A percentile compares a stretch with the other conserved stretches of the same genome.
Conservation (phyloP, 2,797 vertebrate species). For the Malacoraja senta region DNA sequence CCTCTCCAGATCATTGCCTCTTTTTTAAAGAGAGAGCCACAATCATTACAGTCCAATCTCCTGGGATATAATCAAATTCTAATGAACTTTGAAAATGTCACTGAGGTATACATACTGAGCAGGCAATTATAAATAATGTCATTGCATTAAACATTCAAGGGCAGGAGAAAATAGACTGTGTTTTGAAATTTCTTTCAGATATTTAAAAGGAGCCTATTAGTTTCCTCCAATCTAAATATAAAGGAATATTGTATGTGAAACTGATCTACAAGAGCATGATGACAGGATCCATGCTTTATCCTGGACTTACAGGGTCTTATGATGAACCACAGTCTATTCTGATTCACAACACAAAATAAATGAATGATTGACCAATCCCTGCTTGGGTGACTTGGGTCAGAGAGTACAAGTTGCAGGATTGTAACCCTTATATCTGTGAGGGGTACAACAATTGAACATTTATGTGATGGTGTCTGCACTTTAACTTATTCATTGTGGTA, state of each 20-base stretch:
- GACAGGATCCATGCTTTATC: not conserved
- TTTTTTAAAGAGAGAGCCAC: not conserved
- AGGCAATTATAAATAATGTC: not conserved
- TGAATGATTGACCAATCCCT: not conserved
- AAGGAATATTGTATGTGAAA: not conserved
- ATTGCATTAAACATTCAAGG: not conserved
- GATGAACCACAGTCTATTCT: not conserved
- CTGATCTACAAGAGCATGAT: not conserved
- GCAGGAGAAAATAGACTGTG: not conserved
- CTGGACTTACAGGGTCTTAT: not conserved
- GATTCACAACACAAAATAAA: not conserved
- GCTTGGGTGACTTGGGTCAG: not conserved
- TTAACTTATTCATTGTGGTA: not conserved
- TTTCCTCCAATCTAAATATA: not conserved
- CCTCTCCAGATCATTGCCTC: too few relatives aligned
- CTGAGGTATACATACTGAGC: not conserved
- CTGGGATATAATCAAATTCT: constrained; percentile 6
- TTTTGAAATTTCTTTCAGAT: not conserved
- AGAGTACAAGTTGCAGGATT: not conserved
- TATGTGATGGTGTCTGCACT: not conserved
- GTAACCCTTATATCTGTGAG: not conserved
- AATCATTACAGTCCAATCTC: not conserved
- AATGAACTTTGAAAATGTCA: constrained; percentile 22
- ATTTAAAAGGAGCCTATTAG: not conserved
- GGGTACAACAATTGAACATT: not conserved